Evolutionary conservation across 2,113 vertebrate species (phyloP).

Genomic region (Nycticebus coucang): DNA sequence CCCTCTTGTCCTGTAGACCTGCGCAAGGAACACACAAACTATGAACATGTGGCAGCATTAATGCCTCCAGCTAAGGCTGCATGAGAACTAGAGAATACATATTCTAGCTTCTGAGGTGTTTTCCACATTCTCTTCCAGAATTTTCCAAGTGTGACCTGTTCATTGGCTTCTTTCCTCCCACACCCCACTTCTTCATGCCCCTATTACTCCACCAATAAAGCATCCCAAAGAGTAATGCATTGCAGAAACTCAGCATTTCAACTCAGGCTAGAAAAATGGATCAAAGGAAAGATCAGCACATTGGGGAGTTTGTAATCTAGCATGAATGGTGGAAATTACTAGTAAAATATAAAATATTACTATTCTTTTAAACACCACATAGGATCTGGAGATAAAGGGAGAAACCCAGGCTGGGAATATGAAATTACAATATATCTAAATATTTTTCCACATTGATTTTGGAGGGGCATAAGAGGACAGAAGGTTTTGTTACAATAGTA

Average conservation of each 20-base stretch:
- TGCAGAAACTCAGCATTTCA: neutral
- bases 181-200: neutral
- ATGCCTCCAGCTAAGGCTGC: fast-evolving
- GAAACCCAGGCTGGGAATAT: neutral
- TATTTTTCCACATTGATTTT: neutral
- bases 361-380: neutral
- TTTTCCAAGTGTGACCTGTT: neutral
- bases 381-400: neutral
- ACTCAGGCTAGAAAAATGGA: neutral
- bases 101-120: neutral
- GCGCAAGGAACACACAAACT: neutral
- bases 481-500: neutral
- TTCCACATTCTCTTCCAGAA: neutral
- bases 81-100: neutral
- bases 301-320: neutral
- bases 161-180: neutral
- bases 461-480: fast-evolving
- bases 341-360: neutral
- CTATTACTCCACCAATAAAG: neutral
- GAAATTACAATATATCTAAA: neutral
- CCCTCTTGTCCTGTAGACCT: neutral
- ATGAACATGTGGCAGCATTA: fast-evolving
- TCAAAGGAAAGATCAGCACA: neutral
- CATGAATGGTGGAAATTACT: neutral
- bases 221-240: neutral